Evolutionary conservation across 2,888 invertebrate genomes (phyloP).

Genomic region (Noctua fimbriata): DNA sequence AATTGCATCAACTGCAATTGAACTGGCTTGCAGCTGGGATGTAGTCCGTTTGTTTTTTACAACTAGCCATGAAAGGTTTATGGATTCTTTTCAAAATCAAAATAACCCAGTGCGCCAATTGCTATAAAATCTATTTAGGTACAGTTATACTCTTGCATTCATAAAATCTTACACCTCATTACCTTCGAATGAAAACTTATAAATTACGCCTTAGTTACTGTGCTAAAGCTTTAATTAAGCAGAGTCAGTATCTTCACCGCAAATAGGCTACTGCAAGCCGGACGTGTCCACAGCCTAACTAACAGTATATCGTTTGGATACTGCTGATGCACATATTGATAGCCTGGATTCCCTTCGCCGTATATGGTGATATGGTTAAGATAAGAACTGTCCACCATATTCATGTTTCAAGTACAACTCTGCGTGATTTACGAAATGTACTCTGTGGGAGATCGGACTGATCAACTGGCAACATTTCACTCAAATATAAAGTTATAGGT

Average conservation of each 20-base stretch:
- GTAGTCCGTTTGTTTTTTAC: no score
- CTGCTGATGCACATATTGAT: conserved; percentile 51
- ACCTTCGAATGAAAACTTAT: not conserved
- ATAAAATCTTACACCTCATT: not conserved
- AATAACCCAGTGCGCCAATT: no score
- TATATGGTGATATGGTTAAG: conserved; percentile 47
- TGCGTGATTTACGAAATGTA: conserved; percentile 61
- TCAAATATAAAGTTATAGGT: conserved; percentile 36
- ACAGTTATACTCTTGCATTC: not conserved
- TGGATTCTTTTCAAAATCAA: no score
- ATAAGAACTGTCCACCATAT: conserved; percentile 56
- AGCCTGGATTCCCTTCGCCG: conserved; percentile 51
- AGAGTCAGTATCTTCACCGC: not conserved
- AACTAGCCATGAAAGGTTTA: no score
- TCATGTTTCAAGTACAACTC: conserved; percentile 48
- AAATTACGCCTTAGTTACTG: not conserved
- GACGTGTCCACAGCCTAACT: conserved; percentile 9
- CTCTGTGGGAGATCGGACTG: conserved; percentile 49
- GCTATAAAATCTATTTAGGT: no score
- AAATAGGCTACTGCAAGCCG: conserved; percentile 16
- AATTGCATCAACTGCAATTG: no score
- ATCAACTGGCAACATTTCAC: conserved; percentile 57
- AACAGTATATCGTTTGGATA: conserved; percentile 39
- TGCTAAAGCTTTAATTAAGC: conserved; percentile 26
- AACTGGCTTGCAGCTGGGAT: no score